Conservation (phyloP, 2,113 vertebrate species). For the Vireo altiloquus region DNA sequence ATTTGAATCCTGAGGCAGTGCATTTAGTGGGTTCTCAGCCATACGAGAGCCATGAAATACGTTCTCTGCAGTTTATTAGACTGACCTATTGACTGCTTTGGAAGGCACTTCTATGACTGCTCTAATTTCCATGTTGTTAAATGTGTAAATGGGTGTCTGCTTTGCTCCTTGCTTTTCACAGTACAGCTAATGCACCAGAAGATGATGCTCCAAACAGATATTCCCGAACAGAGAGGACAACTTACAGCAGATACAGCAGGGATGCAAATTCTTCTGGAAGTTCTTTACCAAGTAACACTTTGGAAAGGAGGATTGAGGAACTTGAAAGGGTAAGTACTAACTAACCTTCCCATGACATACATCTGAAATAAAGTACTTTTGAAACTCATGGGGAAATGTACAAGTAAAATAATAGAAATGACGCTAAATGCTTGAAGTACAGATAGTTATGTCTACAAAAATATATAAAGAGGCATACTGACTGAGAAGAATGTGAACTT, state of each 20-base stretch:
- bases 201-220: constrained; percentile 80
- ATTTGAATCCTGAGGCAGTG: neutral
- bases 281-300: constrained; percentile 63
- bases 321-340: constrained; percentile 84
- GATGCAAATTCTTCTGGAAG: constrained; percentile 74
- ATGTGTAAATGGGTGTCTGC: neutral
- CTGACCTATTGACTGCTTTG: neutral
- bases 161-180: constrained; percentile 54
- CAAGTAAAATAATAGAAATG: neutral
- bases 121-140: neutral
- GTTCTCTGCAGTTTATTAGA: neutral
- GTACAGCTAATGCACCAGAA: constrained; percentile 72
- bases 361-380: neutral
- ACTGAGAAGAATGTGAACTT: neutral
- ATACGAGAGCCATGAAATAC: neutral
- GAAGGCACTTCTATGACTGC: neutral
- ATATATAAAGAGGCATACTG: neutral
- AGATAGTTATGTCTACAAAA: neutral
- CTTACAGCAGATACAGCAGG: constrained; percentile 74
- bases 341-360: neutral
- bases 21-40: neutral
- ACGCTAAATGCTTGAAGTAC: neutral
- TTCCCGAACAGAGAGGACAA: constrained; percentile 71
- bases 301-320: constrained; percentile 92
- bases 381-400: neutral